A percentile compares a stretch with the other conserved stretches of the same genome.
Evolutionary conservation across 2,888 invertebrate species (phyloP).

Genomic region (Eupithecia dodoneata): DNA sequence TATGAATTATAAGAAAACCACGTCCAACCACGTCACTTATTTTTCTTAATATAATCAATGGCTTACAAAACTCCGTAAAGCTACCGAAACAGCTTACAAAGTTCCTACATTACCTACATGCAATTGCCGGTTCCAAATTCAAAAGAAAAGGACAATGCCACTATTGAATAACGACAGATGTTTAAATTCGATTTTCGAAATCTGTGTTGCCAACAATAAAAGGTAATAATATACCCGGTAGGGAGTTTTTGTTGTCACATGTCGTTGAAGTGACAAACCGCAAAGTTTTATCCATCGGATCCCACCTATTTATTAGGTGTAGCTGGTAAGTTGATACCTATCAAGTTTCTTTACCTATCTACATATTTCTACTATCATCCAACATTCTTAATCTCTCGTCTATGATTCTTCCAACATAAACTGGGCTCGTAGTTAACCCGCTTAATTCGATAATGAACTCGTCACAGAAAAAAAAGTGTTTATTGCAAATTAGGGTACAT

Average conservation of each 20-base stretch:
- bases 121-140: slow-evolving; percentile 36
- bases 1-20: background rate
- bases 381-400: too few species aligned
- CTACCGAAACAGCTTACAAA: background rate
- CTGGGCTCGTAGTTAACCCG: too few species aligned
- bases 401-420: too few species aligned
- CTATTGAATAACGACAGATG: slow-evolving; percentile 78
- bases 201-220: slow-evolving; percentile 69
- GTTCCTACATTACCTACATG: slow-evolving; percentile 36
- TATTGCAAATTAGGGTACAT: too few species aligned
- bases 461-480: too few species aligned
- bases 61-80: background rate
- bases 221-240: slow-evolving; percentile 61
- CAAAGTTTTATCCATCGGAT: slow-evolving; percentile 40
- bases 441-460: too few species aligned
- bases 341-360: background rate
- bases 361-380: background rate
- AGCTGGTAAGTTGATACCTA: background rate
- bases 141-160: slow-evolving; percentile 51
- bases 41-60: too few species aligned
- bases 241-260: slow-evolving; percentile 49
- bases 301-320: slow-evolving; percentile 1
- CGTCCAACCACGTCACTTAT: background rate
- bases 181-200: slow-evolving; percentile 68
- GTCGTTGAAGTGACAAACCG: slow-evolving; percentile 56